Conservation (phyloP, 2,113 vertebrate species). For the Sinocyclocheilus maitianheensis region DNA sequence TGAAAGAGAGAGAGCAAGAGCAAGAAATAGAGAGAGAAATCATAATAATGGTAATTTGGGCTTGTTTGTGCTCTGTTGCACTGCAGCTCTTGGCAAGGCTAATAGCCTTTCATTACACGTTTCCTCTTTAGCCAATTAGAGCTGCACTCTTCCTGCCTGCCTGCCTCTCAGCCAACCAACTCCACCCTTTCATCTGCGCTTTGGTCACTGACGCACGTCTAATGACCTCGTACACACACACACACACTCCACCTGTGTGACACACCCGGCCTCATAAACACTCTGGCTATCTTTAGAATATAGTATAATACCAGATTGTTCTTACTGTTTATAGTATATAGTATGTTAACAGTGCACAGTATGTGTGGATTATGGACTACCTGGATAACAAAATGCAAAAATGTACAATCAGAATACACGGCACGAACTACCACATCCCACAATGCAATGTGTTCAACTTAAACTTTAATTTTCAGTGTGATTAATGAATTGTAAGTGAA, state of each 20-base stretch:
- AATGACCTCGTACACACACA: background rate
- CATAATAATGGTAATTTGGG: conserved; percentile 26
- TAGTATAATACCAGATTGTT: background rate
- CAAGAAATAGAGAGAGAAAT: conserved; percentile 31
- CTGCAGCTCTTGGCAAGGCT: conserved; percentile 20
- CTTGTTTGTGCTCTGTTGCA: conserved; percentile 54
- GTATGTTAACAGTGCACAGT: background rate
- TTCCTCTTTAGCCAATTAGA: conserved; percentile 43
- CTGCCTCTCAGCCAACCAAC: conserved; percentile 23
- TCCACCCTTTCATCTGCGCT: conserved; percentile 37
- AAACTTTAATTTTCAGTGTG: too few relatives aligned
- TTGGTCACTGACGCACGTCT: conserved; percentile 36
- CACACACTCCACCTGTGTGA: background rate
- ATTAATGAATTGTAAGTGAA: too few relatives aligned
- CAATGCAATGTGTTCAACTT: too few relatives aligned
- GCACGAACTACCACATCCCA: too few relatives aligned
- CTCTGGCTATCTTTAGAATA: background rate
- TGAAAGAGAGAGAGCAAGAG: background rate
- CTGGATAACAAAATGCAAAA: background rate
- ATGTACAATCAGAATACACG: background rate
- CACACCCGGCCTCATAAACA: background rate
- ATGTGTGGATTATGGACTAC: background rate
- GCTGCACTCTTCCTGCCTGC: conserved; percentile 13
- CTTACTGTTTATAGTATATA: background rate
- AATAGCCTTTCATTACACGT: conserved; percentile 63